phyloP scores from a whole-genome alignment of 2,797 vertebrate genomes.

The Cuculus canorus region DNA sequence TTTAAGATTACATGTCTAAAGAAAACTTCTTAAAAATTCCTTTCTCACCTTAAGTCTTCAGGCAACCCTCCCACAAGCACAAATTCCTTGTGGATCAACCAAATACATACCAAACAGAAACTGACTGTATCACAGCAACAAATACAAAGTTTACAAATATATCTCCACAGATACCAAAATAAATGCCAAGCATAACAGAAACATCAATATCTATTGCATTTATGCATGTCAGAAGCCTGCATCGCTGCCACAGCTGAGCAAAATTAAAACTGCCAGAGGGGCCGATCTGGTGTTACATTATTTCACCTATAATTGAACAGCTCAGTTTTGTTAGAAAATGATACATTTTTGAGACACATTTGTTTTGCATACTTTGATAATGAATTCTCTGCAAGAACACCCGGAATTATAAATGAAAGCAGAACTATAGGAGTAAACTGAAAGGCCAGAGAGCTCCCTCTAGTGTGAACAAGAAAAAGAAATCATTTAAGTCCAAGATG shows the following conservation, averaged over 20 bases:
- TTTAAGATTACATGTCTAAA: not conserved
- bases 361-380: not conserved
- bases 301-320: not conserved
- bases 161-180: not conserved
- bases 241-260: not conserved
- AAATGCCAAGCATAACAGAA: not conserved
- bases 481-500: accelerated
- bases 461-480: not conserved
- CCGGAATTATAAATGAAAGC: not conserved
- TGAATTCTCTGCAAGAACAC: not conserved
- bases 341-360: not conserved
- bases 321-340: not conserved
- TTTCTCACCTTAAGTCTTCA: not conserved
- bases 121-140: not conserved
- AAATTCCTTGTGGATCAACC: not conserved
- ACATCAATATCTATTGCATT: not conserved
- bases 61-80: not conserved
- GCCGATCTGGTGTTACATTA: not conserved
- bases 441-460: constrained; percentile 2
- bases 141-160: not conserved
- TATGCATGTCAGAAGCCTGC: accelerated
- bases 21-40: not conserved
- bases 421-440: not conserved
- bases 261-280: not conserved
- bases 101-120: not conserved